Percentiles rank a stretch among this genome's conserved stretches.
phyloP scores from a whole-genome alignment of 2,797 vertebrate genomes.

The Coregonus sp. region DNA sequence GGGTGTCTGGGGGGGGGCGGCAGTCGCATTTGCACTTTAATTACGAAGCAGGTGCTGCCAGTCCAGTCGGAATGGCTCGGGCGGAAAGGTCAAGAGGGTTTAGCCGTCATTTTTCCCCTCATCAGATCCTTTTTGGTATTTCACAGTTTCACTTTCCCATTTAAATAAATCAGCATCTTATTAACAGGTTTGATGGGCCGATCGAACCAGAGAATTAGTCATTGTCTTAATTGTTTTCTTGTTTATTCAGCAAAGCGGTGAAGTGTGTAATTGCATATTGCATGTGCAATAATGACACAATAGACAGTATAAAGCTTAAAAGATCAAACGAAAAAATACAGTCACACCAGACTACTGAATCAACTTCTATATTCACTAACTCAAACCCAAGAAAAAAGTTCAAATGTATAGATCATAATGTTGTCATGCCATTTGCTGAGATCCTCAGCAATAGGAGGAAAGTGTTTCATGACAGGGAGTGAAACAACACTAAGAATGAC shows the following conservation, averaged over 20 bases:
- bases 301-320: background rate
- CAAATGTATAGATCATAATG: background rate
- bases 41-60: conserved; percentile 76
- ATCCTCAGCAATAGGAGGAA: no score
- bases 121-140: conserved; percentile 69
- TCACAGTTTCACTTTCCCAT: conserved; percentile 57
- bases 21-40: conserved; percentile 77
- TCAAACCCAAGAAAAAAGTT: background rate
- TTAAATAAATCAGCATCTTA: conserved; percentile 59
- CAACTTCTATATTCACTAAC: background rate
- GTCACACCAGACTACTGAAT: background rate
- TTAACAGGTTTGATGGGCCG: conserved; percentile 56
- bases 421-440: background rate
- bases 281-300: background rate
- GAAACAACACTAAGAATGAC: background rate
- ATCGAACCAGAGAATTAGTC: conserved; percentile 43
- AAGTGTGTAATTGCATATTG: background rate
- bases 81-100: conserved; percentile 74
- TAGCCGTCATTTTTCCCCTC: conserved; percentile 59
- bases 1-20: conserved; percentile 10
- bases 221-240: conserved; percentile 30
- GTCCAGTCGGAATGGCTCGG: conserved; percentile 68
- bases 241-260: background rate
- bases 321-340: background rate
- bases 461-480: no score